Evolutionary conservation across 2,888 invertebrate species (phyloP).

Genomic region (Chirona hameri): DNA sequence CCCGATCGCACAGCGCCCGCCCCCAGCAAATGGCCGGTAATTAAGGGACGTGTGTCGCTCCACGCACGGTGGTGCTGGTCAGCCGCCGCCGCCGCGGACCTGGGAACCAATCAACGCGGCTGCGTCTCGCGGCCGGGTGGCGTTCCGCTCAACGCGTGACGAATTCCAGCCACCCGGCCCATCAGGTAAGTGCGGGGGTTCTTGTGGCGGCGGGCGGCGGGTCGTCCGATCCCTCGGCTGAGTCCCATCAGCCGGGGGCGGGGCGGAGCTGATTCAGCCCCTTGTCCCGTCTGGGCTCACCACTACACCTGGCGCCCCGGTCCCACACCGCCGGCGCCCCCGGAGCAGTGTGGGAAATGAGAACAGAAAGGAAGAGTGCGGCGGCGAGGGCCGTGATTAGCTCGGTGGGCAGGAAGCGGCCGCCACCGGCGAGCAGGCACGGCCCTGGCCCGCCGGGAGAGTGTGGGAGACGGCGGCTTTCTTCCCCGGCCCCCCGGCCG

Average conservation of each 20-base stretch:
- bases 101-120: background rate
- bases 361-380: constrained; percentile 2
- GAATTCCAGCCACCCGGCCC: background rate
- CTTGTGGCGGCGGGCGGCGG: background rate
- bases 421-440: background rate
- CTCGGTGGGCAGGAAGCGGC: background rate
- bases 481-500: background rate
- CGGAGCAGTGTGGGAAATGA: background rate
- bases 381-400: background rate
- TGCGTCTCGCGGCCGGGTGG: background rate
- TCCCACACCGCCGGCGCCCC: background rate
- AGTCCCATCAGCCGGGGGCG: background rate
- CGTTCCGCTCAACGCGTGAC: background rate
- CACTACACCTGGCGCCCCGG: background rate
- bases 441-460: background rate
- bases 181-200: background rate
- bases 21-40: constrained; percentile 22
- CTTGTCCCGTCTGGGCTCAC: background rate
- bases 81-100: background rate
- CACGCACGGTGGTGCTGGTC: background rate
- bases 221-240: background rate
- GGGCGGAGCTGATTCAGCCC: background rate
- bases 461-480: background rate
- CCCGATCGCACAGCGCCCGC: background rate
- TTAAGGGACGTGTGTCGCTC: background rate